Percentiles rank a stretch among this genome's conserved stretches.
phyloP scores from a whole-genome alignment of 2,113 vertebrate species.

The Sula dactylatra region DNA sequence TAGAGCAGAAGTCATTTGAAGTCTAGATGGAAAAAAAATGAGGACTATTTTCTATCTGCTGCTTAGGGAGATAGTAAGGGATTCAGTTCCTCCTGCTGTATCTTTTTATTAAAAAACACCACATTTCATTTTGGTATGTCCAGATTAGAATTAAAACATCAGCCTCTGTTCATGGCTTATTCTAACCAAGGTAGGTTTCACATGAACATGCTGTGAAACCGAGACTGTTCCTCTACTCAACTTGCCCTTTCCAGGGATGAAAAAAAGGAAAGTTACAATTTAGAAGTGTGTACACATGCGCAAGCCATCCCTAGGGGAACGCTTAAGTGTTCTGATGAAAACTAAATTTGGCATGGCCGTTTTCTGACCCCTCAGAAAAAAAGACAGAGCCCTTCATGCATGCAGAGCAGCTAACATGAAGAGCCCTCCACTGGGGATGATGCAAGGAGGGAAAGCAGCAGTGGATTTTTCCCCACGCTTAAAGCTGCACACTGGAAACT shows the following conservation, averaged over 20 bases:
- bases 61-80: background rate
- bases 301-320: background rate
- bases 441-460: background rate
- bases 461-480: rapidly evolving
- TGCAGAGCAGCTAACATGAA: background rate
- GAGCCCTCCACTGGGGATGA: background rate
- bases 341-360: slow-evolving; percentile 20
- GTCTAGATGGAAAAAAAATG: background rate
- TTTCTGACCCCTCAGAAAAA: slow-evolving; percentile 19
- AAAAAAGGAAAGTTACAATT: background rate
- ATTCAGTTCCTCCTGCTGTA: background rate
- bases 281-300: background rate
- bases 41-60: background rate
- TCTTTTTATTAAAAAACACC: background rate
- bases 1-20: background rate
- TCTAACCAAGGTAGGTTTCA: background rate
- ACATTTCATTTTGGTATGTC: background rate
- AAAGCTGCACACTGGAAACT: background rate
- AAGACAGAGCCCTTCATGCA: background rate
- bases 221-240: background rate
- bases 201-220: background rate
- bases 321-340: background rate
- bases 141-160: background rate
- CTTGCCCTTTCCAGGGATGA: background rate
- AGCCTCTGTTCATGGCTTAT: background rate